Evolutionary conservation across 2,113 vertebrate genomes (phyloP).

Genomic region (Onychostoma macrolepis): DNA sequence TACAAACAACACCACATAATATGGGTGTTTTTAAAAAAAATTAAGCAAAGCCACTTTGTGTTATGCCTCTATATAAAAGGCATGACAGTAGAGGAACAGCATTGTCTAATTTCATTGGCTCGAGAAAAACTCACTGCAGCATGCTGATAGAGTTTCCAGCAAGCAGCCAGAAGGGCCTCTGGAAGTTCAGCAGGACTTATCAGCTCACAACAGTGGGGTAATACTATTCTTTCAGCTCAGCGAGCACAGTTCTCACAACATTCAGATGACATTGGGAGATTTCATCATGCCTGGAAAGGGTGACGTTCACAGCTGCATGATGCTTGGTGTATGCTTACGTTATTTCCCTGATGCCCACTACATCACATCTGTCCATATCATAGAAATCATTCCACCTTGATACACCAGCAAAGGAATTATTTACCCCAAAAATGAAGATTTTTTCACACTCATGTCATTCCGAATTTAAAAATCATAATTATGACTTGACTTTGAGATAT

Average conservation of each 20-base stretch:
- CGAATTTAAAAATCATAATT: too few relatives aligned
- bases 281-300: not conserved
- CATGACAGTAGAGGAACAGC: not conserved
- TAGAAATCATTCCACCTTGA: not conserved
- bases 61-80: not conserved
- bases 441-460: not conserved
- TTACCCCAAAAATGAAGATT: too few relatives aligned
- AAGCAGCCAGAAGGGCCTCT: not conserved
- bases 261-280: constrained; percentile 26
- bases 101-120: not conserved
- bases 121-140: constrained; percentile 53
- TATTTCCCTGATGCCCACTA: not conserved
- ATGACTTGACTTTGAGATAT: too few relatives aligned
- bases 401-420: too few relatives aligned
- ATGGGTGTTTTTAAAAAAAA: not conserved
- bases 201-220: constrained; percentile 32
- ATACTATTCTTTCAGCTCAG: constrained; percentile 29
- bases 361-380: not conserved
- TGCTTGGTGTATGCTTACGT: not conserved
- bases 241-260: constrained; percentile 16
- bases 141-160: constrained; percentile 84
- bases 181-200: constrained; percentile 33
- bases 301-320: not conserved
- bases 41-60: not conserved
- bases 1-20: not conserved